Evolutionary conservation across 2,797 vertebrate genomes (phyloP), one percentile per base, ranked within the genome.

Genomic region (Argya squamiceps): DNA sequence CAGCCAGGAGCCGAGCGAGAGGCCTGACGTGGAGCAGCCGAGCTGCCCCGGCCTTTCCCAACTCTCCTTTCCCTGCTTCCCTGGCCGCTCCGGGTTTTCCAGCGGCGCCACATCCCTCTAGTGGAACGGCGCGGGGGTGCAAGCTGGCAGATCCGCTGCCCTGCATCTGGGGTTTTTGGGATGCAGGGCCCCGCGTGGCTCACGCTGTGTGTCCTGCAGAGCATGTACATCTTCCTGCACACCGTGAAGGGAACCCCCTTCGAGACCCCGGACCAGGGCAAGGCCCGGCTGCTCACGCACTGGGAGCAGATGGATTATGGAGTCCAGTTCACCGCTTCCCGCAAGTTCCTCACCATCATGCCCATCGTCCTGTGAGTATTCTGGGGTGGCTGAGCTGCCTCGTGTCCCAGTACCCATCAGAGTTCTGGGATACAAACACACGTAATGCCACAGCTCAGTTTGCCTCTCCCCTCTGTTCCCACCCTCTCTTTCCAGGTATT

Each of bases 241-340:
- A 99, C 99, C 3, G 99, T 99, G 94, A 99, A 99, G 93, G 99
- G 99, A 84, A 99, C 99, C 3, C 99, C 99, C 5, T 99, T 99
- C 2, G 99, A 99, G 98, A 99, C 99, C 5, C 99, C 99, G 0
- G 99, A 99, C 94, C 99, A 99, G 97, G 99, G 99, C 87, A 99
- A 99, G 94, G 99, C 99, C 1, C 98, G 99, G 93, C 98, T 99
- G 95, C 98, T 99, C 2, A 99, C 99, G 1, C 98, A 99, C 98
- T 99, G 99, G 99, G 99, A 99, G 98, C 99, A 99, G 98, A 99
- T 99, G 99, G 99, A 99, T 97, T 99, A 99, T 2, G 99, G 99
- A 2, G 98, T 99, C 15, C 99, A 99, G 98, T 99, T 99, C 85
- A 99, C 99, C 0, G 99, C 99, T 0, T 99, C 99, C 1, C 99